Evolutionary conservation across 2,797 vertebrate species (phyloP).

Genomic region (Syngnathus rostellatus): DNA sequence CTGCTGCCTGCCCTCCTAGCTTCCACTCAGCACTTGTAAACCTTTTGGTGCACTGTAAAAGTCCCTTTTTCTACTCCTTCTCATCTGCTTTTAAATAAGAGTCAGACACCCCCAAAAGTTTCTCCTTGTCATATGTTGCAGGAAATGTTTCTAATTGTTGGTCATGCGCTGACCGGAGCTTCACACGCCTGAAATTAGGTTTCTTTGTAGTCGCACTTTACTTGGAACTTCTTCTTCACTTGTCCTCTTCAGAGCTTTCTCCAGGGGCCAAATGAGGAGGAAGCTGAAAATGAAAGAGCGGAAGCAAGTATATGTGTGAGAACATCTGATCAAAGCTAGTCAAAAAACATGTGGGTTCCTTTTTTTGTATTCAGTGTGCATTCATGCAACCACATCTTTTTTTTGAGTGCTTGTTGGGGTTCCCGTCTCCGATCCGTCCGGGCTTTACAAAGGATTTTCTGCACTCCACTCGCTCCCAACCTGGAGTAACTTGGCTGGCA

Average conservation of each 20-base stretch:
- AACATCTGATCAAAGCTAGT: neutral
- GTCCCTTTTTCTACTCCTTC: neutral
- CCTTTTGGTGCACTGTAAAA: constrained; percentile 22
- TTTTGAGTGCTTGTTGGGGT: neutral
- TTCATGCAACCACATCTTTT: neutral
- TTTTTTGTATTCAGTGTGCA: neutral
- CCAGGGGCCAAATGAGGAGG: neutral
- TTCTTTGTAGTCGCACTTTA: neutral
- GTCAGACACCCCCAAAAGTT: neutral
- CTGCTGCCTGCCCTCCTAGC: constrained; percentile 61
- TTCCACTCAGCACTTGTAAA: constrained; percentile 70
- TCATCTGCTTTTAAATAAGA: neutral
- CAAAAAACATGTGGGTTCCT: neutral
- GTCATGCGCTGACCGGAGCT: neutral
- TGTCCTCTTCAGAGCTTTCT: neutral
- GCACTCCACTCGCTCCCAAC: too few relatives aligned
- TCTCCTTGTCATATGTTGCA: neutral
- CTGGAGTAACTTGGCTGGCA: constrained; percentile 24
- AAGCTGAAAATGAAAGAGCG: constrained; percentile 1
- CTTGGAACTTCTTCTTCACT: neutral
- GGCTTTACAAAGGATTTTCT: neutral
- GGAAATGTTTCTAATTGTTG: neutral
- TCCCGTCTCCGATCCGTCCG: neutral
- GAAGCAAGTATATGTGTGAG: neutral
- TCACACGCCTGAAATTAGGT: neutral